Base-by-base conservation (phyloP, 2,113 vertebrate genomes). In the Pelecanus crispus region DNA sequence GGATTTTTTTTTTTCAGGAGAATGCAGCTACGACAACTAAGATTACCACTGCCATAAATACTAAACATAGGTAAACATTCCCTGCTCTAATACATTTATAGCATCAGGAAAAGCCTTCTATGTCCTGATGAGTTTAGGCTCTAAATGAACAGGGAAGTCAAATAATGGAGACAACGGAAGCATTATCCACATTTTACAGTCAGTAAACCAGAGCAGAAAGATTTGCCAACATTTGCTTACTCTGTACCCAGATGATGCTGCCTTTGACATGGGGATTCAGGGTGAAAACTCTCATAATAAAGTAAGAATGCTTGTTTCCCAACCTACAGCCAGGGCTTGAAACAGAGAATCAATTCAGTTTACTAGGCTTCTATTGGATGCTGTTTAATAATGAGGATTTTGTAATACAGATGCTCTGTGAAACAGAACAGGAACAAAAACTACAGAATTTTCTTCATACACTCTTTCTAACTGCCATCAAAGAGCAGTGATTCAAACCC, bases 401-500 rank as follows among this genome's bases (percentile, higher is more conserved):
- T 97, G 73, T 94, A 36, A 63, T 34, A 58, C n/a, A 71, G 65
- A 74, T 73, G 11, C 9, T 62, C 55, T 61, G 42, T 83, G 71
- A 93, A 95, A 86, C 8, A 86, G 50, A 70, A 63, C 28, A 74
- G 38, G 71, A 88, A 95, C 31, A 94, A 95, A 95, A 92, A 45
- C 38, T 85, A 38, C 90, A 90, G 90, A 86, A 78, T 81, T 88
- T 93, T 81, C 53, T 88, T 86, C 67, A 44, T 49, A 44, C 6
- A 7, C 6, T 36, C 52, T 90, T 81, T 82, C 65, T 77, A 92
- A 65, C 49, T 86, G 59, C 22, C 49, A 58, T 92, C 71, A 94
- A 94, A 96, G 90, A 86, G n/a, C 56, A 2, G 8, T 88, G 79
- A 95, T 95, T 97, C 82, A 97, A 93, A 90, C 42, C n/a, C 75